phyloP scores from a whole-genome alignment of 2,888 invertebrate species.

The Graphium colonna region DNA sequence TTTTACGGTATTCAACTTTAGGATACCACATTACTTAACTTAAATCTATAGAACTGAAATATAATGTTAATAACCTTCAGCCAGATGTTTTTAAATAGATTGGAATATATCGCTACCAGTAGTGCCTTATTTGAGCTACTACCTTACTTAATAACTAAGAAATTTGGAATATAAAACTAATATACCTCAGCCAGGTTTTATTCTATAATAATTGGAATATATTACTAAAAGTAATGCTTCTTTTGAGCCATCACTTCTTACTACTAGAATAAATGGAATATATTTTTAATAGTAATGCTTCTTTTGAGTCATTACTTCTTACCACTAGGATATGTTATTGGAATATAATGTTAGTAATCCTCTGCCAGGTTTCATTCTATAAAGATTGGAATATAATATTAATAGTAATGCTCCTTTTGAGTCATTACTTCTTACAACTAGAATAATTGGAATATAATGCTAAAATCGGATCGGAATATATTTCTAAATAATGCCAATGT shows the following conservation, averaged over 20 bases:
- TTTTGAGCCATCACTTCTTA: not conserved
- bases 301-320: not conserved
- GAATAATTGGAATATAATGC: not conserved
- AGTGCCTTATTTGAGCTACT: too few species aligned
- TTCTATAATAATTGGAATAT: not conserved
- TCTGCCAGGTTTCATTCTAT: not conserved
- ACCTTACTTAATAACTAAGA: too few species aligned
- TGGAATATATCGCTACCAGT: too few species aligned
- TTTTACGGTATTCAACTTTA: too few species aligned
- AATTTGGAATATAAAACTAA: too few species aligned
- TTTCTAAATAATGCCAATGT: not conserved
- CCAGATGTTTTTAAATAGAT: not conserved
- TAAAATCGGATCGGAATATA: not conserved
- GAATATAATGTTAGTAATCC: too few species aligned
- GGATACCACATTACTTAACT: not conserved
- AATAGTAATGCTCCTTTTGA: not conserved
- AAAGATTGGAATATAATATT: not conserved
- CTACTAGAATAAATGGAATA: not conserved
- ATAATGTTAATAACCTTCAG: not conserved
- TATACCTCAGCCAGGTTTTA: not conserved
- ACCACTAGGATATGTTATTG: not conserved
- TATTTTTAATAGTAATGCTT: not conserved
- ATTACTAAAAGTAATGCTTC: not conserved
- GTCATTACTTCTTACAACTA: not conserved
- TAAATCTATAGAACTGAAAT: not conserved